Evolutionary conservation across 2,113 vertebrate species (phyloP).

Genomic region (Amia ocellicauda): DNA sequence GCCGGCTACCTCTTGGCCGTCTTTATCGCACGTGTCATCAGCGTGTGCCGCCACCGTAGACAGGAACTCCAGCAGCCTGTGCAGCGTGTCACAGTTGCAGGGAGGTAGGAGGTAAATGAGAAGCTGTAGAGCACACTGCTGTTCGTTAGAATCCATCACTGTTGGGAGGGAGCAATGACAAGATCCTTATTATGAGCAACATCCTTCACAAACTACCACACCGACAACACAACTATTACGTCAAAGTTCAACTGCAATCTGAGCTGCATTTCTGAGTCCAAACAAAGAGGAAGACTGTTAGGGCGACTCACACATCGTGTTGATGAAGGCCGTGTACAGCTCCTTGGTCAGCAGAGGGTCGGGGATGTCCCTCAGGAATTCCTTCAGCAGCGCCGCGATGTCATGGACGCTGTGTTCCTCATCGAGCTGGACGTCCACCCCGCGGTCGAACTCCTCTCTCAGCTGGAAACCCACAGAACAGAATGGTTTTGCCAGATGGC

Average conservation of each 20-base stretch:
- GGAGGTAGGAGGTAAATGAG: constrained; percentile 93
- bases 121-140: constrained; percentile 77
- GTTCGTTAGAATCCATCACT: constrained; percentile 86
- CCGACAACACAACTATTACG: too few species aligned
- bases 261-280: too few species aligned
- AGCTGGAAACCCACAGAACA: constrained; percentile 65
- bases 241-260: too few species aligned
- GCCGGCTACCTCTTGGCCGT: constrained; percentile 73
- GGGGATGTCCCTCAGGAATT: constrained; percentile 94
- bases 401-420: constrained; percentile 93
- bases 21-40: constrained; percentile 70
- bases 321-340: constrained; percentile 93
- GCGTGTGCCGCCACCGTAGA: constrained; percentile 85
- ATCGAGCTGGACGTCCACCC: constrained; percentile 80
- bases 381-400: constrained; percentile 90
- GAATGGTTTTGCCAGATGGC: too few species aligned
- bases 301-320: constrained; percentile 75
- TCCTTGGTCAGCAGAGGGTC: constrained; percentile 92
- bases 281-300: too few species aligned
- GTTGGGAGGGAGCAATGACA: constrained; percentile 45
- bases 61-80: constrained; percentile 87
- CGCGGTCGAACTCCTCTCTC: constrained; percentile 90
- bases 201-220: too few species aligned
- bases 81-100: constrained; percentile 93
- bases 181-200: too few species aligned